A percentile compares a stretch with the other conserved stretches of the same genome.
Conservation (phyloP, 2,888 invertebrate species). For the Alentia gelatinosa region DNA sequence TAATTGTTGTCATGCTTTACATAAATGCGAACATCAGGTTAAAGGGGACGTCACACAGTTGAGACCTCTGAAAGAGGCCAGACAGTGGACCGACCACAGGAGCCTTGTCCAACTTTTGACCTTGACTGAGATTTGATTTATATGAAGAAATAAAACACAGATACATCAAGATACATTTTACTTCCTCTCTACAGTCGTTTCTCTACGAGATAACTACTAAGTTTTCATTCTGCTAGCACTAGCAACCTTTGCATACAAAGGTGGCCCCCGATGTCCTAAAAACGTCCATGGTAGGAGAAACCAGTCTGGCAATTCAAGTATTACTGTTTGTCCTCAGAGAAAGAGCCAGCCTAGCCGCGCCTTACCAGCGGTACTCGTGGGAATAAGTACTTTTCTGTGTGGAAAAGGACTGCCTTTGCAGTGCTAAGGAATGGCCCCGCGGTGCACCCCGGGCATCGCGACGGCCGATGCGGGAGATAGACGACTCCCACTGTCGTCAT, state of each 20-base stretch:
- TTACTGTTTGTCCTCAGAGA: neutral
- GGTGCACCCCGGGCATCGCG: neutral
- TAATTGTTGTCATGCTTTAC: neutral
- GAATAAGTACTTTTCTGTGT: neutral
- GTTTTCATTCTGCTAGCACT: constrained; percentile 21
- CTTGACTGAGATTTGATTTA: constrained; percentile 38
- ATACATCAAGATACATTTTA: constrained; percentile 51
- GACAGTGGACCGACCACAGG: neutral
- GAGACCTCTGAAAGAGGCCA: neutral
- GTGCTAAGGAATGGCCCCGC: constrained; percentile 22
- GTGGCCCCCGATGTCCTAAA: neutral
- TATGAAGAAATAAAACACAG: constrained; percentile 47
- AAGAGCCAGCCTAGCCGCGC: neutral
- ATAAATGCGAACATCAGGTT: neutral
- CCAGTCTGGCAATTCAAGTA: neutral
- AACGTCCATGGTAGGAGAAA: constrained; percentile 4
- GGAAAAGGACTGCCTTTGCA: constrained; percentile 24
- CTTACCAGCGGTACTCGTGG: neutral
- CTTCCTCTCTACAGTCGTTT: constrained; percentile 48
- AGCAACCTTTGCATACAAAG: constrained; percentile 37
- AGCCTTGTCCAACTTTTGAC: neutral
- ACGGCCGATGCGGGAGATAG: neutral
- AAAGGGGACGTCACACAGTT: neutral
- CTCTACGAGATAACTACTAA: constrained; percentile 44
- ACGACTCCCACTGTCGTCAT: neutral